Percentiles rank a stretch among this genome's conserved stretches.
phyloP scores from a whole-genome alignment of 2,113 vertebrate species.

The Perca flavescens region DNA sequence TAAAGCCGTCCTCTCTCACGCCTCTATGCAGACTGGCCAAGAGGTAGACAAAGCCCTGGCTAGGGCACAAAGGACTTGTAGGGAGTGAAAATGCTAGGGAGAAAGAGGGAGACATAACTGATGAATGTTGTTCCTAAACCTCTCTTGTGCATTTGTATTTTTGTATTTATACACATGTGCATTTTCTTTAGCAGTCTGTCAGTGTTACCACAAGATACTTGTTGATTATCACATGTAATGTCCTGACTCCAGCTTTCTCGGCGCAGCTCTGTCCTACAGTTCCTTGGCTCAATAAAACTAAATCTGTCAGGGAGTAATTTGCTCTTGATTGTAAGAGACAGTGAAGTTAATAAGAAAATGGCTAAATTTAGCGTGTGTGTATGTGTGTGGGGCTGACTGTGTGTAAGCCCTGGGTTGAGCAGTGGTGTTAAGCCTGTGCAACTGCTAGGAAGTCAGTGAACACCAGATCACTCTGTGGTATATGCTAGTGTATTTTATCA shows the following conservation, averaged over 20 bases:
- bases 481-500: constrained; percentile 5
- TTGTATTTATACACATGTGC: not conserved
- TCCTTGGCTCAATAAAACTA: constrained; percentile 28
- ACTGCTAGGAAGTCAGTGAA: constrained; percentile 1
- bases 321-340: constrained; percentile 26
- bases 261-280: not conserved
- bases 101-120: constrained; percentile 9
- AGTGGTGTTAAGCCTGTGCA: constrained; percentile 8
- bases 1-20: constrained; percentile 52
- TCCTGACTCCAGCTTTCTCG: constrained; percentile 19
- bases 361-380: constrained; percentile 40
- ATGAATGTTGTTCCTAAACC: constrained; percentile 38
- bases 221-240: constrained; percentile 18
- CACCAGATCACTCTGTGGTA: not conserved
- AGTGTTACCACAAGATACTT: not conserved
- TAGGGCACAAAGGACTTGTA: not conserved
- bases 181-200: not conserved
- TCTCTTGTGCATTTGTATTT: not conserved
- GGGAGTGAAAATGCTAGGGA: constrained; percentile 16
- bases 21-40: constrained; percentile 19
- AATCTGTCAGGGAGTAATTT: constrained; percentile 44
- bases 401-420: constrained; percentile 11
- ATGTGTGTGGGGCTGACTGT: constrained; percentile 1
- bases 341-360: constrained; percentile 44
- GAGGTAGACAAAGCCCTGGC: constrained; percentile 32